phyloP scores from a whole-genome alignment of 2,797 vertebrate genomes.

The Nothura maculosa region DNA sequence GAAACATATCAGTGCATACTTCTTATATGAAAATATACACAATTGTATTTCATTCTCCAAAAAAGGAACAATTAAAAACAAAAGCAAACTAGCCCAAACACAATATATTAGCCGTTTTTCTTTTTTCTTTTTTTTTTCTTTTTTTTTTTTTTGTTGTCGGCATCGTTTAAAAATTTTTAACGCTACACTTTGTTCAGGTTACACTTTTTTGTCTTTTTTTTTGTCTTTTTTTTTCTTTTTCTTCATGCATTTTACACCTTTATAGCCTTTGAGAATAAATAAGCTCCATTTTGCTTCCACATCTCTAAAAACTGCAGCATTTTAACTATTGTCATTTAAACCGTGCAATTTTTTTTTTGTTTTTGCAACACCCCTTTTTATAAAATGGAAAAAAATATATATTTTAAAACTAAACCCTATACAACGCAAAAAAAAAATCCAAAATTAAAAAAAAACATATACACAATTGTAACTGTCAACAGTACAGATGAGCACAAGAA shows the following conservation, averaged over 20 bases:
- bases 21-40: slow-evolving; percentile 98
- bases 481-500: slow-evolving; percentile 93
- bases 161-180: slow-evolving; percentile 83
- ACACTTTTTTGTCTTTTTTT: slow-evolving; percentile 86
- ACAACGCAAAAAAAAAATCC: slow-evolving; percentile 58
- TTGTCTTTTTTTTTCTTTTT: slow-evolving; percentile 74
- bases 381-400: slow-evolving; percentile 86
- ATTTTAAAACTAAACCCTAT: slow-evolving; percentile 82
- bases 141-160: slow-evolving; percentile 73
- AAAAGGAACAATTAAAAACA: slow-evolving; percentile 85
- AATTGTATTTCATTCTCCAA: slow-evolving; percentile 95
- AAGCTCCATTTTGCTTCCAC: slow-evolving; percentile 78
- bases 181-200: slow-evolving; percentile 90
- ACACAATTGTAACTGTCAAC: slow-evolving; percentile 92
- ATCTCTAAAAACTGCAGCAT: slow-evolving; percentile 94
- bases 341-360: slow-evolving; percentile 86
- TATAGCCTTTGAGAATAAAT: slow-evolving; percentile 83
- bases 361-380: slow-evolving; percentile 88
- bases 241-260: slow-evolving; percentile 89
- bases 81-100: slow-evolving; percentile 95
- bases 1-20: slow-evolving; percentile 97
- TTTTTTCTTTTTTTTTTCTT: slow-evolving; percentile 82
- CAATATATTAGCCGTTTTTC: slow-evolving; percentile 94
- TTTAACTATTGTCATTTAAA: slow-evolving; percentile 88
- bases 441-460: slow-evolving; percentile 74